Evolutionary conservation across 2,888 invertebrate species (phyloP).

Genomic region (Agriopis marginaria): DNA sequence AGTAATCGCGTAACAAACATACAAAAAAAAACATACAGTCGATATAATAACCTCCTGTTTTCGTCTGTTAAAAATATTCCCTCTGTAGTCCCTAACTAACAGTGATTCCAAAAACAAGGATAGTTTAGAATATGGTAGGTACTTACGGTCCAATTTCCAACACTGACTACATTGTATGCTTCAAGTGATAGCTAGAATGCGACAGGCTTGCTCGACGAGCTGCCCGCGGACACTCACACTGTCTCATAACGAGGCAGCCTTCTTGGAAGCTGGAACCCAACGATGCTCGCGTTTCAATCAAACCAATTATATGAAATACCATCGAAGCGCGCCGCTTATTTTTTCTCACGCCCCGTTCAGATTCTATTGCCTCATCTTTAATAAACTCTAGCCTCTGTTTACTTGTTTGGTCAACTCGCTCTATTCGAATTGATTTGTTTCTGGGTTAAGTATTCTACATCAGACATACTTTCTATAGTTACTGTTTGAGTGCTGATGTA

Average conservation of each 20-base stretch:
- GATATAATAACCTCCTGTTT: too few relatives aligned
- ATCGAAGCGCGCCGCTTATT: constrained; percentile 65
- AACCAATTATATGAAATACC: constrained; percentile 74
- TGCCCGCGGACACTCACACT: constrained; percentile 69
- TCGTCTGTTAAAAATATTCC: neutral
- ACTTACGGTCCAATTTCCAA: neutral
- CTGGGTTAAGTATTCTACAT: neutral
- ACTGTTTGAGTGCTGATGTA: too few relatives aligned
- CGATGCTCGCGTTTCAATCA: constrained; percentile 82
- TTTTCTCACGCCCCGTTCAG: constrained; percentile 45
- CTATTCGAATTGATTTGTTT: neutral
- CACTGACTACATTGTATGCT: neutral
- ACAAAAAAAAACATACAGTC: too few relatives aligned
- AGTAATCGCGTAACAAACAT: too few relatives aligned
- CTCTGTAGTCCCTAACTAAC: neutral
- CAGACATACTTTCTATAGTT: too few relatives aligned
- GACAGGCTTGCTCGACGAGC: constrained; percentile 53
- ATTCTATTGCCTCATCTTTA: constrained; percentile 2
- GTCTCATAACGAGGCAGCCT: constrained; percentile 77
- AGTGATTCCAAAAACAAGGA: neutral
- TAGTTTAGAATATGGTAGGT: neutral
- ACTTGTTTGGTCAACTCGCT: neutral
- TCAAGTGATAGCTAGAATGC: constrained; percentile 51
- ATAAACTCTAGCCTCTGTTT: constrained; percentile 22
- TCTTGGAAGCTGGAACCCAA: constrained; percentile 74